Evolutionary conservation across 1,140 invertebrate species (phyloP), one percentile per base, ranked within the genome.

Genomic region (Chionoecetes opilio): DNA sequence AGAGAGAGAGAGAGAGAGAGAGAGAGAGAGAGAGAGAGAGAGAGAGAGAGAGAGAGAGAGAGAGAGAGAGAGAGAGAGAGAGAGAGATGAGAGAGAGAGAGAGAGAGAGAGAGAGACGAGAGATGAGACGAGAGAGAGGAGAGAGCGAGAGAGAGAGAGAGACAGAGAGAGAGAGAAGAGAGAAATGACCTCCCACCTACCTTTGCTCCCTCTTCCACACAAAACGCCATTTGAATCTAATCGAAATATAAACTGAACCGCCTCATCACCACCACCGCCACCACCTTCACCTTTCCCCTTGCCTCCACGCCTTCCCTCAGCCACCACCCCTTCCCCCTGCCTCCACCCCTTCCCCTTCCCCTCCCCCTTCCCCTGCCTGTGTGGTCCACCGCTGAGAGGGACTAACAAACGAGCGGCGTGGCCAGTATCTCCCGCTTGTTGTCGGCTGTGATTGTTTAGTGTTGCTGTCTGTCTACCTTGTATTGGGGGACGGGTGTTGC

Each of bases 1-100:
- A 75, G 63, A 75, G 63, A 75, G 63, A 75, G 63, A 75, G 63
- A 75, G 63, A 75, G 63, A 75, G 63, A 75, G 63, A 75, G 63
- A 75, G 8, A 75, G 63, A 75, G 8, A 75, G 63, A 75, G 8
- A 75, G 63, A 75, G 8, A 75, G 63, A 75, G 63, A 75, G 8
- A 75, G 63, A 75, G 63, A 75, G 63, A 75, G 63, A 75, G 63
- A 75, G 63, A 75, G 63, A 75, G 63, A 75, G 63, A 75, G 63
- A 75, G 63, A 75, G 63, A 75, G 63, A 75, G 63, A 75, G 63
- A 75, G 63, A 75, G 63, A 75, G n/a, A 21, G 21, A n/a, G 8
- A 75, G 63, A 17, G 1, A n/a, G 21, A 75, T n/a, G 0, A n/a
- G 21, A n/a, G 21, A 75, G 8, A 26, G 63, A 75, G 8, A 75